These are phyloP conservation scores for Selene dorsalis DNA, from an alignment of 2,797 vertebrate genomes.

Conservation along the genomic window DNA sequence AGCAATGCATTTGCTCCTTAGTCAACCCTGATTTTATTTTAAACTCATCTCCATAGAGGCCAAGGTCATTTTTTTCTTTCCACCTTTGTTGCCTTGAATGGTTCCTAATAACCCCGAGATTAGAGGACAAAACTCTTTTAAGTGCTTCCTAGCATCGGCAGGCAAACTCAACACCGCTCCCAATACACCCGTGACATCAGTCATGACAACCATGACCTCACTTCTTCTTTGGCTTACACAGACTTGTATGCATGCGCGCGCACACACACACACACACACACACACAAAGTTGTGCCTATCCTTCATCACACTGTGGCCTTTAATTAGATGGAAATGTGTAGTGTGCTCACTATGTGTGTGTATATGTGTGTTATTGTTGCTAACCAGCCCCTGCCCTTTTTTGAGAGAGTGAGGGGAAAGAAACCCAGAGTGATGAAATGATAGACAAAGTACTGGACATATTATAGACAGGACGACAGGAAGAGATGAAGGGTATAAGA, in stretches of 20 bases:
- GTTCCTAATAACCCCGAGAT: slow-evolving; percentile 44
- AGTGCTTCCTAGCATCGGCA: slow-evolving; percentile 33
- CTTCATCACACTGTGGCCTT: neutral
- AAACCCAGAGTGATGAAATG: neutral
- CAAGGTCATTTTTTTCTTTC: neutral
- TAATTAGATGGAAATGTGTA: neutral
- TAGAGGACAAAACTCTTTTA: slow-evolving; percentile 51
- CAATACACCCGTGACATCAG: slow-evolving; percentile 50
- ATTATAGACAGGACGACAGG: neutral
- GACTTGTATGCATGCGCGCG: slow-evolving; percentile 34
- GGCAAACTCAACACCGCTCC: slow-evolving; percentile 32
- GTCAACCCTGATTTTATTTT: slow-evolving; percentile 45
- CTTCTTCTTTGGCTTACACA: slow-evolving; percentile 18
- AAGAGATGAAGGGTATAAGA: neutral
- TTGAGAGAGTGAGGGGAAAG: neutral
- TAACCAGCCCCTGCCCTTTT: too few species aligned
- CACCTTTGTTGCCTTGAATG: slow-evolving; percentile 35
- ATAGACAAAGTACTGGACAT: neutral
- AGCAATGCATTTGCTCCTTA: slow-evolving; percentile 1
- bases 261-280: neutral
- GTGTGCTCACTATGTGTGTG: neutral
- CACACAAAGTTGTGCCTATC: neutral
- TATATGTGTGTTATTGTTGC: neutral
- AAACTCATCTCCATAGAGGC: slow-evolving; percentile 45
- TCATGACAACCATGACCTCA: slow-evolving; percentile 59